Evolutionary conservation across 2,888 invertebrate genomes (phyloP).

Genomic region (Laspeyria flexula): DNA sequence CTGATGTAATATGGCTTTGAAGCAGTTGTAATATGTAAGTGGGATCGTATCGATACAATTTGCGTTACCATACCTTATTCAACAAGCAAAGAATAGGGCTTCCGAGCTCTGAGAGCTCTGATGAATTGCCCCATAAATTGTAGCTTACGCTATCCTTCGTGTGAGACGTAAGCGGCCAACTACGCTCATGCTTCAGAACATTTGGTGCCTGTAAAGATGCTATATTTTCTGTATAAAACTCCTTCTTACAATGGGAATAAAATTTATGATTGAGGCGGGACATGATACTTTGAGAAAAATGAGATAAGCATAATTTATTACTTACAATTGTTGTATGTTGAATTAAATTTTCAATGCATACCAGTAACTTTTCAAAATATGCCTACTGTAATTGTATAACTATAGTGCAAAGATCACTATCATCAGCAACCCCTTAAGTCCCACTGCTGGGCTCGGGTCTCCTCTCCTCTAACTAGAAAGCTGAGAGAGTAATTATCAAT

Average conservation of each 20-base stretch:
- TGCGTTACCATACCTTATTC: conserved; percentile 45
- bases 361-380: too few relatives aligned
- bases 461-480: too few relatives aligned
- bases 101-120: conserved; percentile 56
- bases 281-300: background rate
- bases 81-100: conserved; percentile 49
- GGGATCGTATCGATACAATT: conserved; percentile 46
- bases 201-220: conserved; percentile 50
- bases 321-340: too few relatives aligned
- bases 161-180: conserved; percentile 41
- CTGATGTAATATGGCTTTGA: conserved; percentile 8
- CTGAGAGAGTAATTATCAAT: too few relatives aligned
- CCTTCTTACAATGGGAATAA: conserved; percentile 23
- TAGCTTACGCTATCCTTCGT: conserved; percentile 58
- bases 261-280: conserved; percentile 12
- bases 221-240: conserved; percentile 38
- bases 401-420: too few relatives aligned
- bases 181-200: conserved; percentile 48
- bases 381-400: too few relatives aligned
- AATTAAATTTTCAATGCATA: too few relatives aligned
- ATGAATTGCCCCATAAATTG: conserved; percentile 68
- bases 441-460: too few relatives aligned
- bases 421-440: too few relatives aligned
- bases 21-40: conserved; percentile 22
- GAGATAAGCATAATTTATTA: too few relatives aligned